Conservation (phyloP, 2,888 invertebrate genomes). For the Eupithecia subfuscata region DNA sequence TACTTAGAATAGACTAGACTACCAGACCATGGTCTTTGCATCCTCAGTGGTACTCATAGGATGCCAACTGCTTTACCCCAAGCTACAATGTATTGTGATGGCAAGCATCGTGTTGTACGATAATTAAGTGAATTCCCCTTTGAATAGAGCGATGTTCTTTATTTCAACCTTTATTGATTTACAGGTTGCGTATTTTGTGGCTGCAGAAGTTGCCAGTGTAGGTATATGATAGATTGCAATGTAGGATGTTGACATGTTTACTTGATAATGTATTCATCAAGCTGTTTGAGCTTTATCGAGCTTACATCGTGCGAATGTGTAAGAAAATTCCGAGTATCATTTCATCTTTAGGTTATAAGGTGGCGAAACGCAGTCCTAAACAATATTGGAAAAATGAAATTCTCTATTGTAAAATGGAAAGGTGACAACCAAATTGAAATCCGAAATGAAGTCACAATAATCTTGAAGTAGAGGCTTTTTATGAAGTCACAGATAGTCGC, state of each 20-base stretch:
- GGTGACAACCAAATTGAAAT: neutral
- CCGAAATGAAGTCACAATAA: neutral
- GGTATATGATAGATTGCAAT: conserved; percentile 25
- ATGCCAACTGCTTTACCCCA: conserved; percentile 8
- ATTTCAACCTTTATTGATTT: too few relatives aligned
- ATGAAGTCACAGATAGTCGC: too few relatives aligned
- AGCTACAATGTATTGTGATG: conserved; percentile 40
- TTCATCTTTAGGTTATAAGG: neutral
- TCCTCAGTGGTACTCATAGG: neutral
- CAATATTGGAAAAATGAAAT: neutral
- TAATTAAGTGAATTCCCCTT: conserved; percentile 59
- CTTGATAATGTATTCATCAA: conserved; percentile 19
- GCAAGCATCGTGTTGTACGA: conserved; percentile 54
- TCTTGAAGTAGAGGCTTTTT: neutral
- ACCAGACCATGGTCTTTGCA: neutral
- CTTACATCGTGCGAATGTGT: neutral
- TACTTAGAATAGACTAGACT: neutral
- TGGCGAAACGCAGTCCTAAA: too few relatives aligned
- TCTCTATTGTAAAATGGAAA: neutral
- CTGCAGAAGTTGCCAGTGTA: conserved; percentile 28
- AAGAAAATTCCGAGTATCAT: neutral
- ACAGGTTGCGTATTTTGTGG: conserved; percentile 32
- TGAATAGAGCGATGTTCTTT: conserved; percentile 44
- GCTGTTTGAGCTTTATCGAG: neutral
- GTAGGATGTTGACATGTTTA: conserved; percentile 19